Conservation (phyloP, 2,888 invertebrate species). For the Gryllus longicercus region DNA sequence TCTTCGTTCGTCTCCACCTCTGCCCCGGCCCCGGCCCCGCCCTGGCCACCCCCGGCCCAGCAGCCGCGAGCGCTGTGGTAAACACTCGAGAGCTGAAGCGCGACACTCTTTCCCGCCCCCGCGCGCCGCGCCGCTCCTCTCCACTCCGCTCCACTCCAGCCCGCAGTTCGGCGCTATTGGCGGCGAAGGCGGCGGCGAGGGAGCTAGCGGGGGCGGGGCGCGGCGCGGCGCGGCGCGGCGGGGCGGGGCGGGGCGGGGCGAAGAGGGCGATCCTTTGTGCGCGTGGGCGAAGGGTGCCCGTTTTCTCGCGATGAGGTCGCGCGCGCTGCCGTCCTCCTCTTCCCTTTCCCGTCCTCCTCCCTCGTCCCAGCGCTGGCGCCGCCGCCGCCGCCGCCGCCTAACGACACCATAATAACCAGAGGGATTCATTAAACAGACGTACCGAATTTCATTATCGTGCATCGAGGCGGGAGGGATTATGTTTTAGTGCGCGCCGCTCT, state of each 20-base stretch:
- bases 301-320: slow-evolving; percentile 11
- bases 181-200: not conserved
- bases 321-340: not conserved
- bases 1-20: not conserved
- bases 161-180: not conserved
- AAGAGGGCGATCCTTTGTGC: not conserved
- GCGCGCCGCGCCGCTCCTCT: not conserved
- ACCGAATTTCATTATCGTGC: slow-evolving; percentile 17
- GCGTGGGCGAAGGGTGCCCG: not conserved
- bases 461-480: slow-evolving; percentile 17
- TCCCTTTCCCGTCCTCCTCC: not conserved
- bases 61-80: not conserved
- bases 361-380: not conserved
- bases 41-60: not conserved
- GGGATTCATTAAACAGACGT: slow-evolving; percentile 17
- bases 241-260: not conserved
- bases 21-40: not conserved
- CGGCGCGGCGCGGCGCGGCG: too few relatives aligned
- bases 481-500: not conserved
- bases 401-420: slow-evolving; percentile 17
- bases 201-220: too few relatives aligned
- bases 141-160: not conserved
- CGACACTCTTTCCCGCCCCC: not conserved
- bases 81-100: slow-evolving; percentile 6
- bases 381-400: not conserved